Evolutionary conservation across 2,888 invertebrate genomes (phyloP), one percentile per base, ranked within the genome.

Genomic region (Rhopalosiphum nymphaeae): DNA sequence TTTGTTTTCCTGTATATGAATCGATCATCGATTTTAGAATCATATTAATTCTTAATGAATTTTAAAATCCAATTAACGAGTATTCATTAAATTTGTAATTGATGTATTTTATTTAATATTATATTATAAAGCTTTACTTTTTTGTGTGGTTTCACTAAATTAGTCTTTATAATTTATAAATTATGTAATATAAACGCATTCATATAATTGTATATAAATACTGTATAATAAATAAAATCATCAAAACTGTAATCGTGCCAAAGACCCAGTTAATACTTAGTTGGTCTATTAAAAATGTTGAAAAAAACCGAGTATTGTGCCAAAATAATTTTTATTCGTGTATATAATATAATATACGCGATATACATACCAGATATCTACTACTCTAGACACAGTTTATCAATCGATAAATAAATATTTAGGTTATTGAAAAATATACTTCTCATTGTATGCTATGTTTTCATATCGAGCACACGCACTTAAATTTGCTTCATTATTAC

Each of bases 191-290:
- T 67, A 36, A 78, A 78, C n/a, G 67, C n/a, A 67, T 67, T 13
- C 36, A 36, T 78, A 78, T 78, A 21, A 25, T 49, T 87, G n/a
- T 56, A 42, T 56, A 88, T 56, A 56, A 36, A 53, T 56, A 36
- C n/a, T 36, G 26, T 42, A 36, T 13, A 89, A 89, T 89, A 89
- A 56, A 56, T 89, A 89, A 89, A 57, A 56, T 56, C 26, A 89
- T 56, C 42, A 42, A 42, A 26, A 26, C 11, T 56, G 90, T 29
- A 36, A 44, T n/a, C 1, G n/a, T 90, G 90, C 90, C 90, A 90
- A 61, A 67, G n/a, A 90, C 44, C 25, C 61, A n/a, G 87, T n/a
- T 46, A 21, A 67, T 78, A 78, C 21, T n/a, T 90, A n/a, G 44
- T n/a, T 61, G 46, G 67, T 46, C 11, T 90, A 61, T n/a, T n/a